Conservation (phyloP, 2,113 vertebrate species). For the Salvelinus sp. region DNA sequence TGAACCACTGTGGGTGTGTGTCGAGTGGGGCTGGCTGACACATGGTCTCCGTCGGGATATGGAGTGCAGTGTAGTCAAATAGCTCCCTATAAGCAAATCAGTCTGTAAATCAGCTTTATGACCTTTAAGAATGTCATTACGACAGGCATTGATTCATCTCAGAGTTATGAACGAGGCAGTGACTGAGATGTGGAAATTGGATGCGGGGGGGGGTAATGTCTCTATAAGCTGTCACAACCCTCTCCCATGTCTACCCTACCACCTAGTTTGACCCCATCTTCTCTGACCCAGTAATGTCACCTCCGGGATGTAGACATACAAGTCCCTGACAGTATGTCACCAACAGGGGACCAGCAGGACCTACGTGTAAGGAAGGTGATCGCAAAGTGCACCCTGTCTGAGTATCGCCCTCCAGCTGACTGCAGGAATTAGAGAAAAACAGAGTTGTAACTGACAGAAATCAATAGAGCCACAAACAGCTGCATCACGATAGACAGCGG, state of each 20-base stretch:
- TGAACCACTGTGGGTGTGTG: background rate
- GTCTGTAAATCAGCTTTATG: slow-evolving; percentile 10
- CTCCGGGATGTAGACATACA: background rate
- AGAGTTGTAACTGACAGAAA: slow-evolving; percentile 3
- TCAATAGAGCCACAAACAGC: slow-evolving; percentile 4
- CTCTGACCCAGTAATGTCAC: background rate
- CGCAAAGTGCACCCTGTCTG: background rate
- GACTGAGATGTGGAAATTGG: slow-evolving; percentile 14
- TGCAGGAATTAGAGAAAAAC: slow-evolving; percentile 1
- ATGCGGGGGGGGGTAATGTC: background rate
- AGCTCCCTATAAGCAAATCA: background rate
- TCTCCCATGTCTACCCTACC: background rate
- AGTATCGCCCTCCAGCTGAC: background rate
- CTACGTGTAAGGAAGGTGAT: background rate
- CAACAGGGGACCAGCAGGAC: background rate
- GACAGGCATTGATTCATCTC: slow-evolving; percentile 4
- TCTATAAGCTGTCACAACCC: background rate
- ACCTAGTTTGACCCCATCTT: background rate
- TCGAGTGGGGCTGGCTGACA: background rate
- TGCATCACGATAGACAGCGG: background rate
- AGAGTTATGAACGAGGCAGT: background rate
- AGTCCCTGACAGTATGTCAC: background rate
- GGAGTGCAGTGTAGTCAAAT: background rate
- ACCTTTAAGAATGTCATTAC: slow-evolving; percentile 18
- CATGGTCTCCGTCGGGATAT: background rate